These are phyloP conservation scores for Lordiphosa andalusiaca DNA, from an alignment of 2,888 invertebrate species.

Conservation along the genomic window DNA sequence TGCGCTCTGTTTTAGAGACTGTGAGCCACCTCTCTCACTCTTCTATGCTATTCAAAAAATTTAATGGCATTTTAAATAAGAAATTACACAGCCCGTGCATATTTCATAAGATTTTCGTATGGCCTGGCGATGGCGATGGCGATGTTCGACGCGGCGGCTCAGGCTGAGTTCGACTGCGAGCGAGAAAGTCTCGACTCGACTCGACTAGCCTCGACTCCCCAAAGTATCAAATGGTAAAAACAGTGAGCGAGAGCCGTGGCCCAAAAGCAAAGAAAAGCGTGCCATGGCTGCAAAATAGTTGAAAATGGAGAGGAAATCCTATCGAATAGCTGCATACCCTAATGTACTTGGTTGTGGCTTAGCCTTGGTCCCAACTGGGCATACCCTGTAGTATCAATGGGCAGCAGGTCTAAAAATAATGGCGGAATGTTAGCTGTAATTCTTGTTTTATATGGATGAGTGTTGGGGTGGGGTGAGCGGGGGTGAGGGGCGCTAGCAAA, in stretches of 20 bases:
- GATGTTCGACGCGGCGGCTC: slow-evolving; percentile 64
- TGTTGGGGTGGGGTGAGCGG: not conserved
- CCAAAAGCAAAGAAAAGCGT: slow-evolving; percentile 59
- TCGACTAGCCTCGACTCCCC: slow-evolving; percentile 50
- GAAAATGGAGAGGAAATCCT: slow-evolving; percentile 19
- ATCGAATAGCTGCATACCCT: slow-evolving; percentile 3
- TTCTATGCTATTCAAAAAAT: slow-evolving; percentile 78
- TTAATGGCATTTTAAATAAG: slow-evolving; percentile 81
- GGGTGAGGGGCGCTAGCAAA: slow-evolving; percentile 17
- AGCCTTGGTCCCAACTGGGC: not conserved
- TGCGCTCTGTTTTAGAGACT: slow-evolving; percentile 67
- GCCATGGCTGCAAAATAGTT: slow-evolving; percentile 59
- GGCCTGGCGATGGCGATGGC: slow-evolving; percentile 31
- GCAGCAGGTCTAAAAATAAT: slow-evolving; percentile 52
- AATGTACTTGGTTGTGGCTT: too few species aligned
- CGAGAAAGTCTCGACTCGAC: slow-evolving; percentile 12
- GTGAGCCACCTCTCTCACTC: slow-evolving; percentile 6
- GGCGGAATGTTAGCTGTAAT: slow-evolving; percentile 71
- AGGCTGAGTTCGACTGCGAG: slow-evolving; percentile 50
- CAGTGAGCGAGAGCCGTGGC: slow-evolving; percentile 34
- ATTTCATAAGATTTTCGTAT: slow-evolving; percentile 77
- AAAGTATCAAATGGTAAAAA: slow-evolving; percentile 71
- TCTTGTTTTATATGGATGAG: slow-evolving; percentile 56
- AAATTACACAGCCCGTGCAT: slow-evolving; percentile 79
- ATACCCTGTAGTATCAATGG: slow-evolving; percentile 12